Evolutionary conservation across 1,140 invertebrate species (phyloP), one percentile per base, ranked within the genome.

Genomic region (Bacillus rossius): DNA sequence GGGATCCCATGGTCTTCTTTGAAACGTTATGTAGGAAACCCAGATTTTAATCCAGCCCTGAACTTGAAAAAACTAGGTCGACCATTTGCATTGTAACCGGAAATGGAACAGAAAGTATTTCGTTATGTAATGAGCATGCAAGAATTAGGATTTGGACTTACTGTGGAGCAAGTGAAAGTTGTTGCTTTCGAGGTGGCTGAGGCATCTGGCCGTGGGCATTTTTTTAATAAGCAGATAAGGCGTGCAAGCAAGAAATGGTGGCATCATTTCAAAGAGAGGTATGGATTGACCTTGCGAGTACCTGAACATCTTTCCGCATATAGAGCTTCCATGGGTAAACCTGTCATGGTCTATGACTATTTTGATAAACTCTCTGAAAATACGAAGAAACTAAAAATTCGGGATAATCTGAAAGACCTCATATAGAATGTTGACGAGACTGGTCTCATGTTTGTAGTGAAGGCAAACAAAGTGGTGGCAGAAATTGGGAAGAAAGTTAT

Each of bases 381-480:
- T 19, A 3, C 16, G 3, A 41, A 41, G 29, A 2, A 43, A 3
- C 8, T n/a, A 8, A n/a, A 17, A 38, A 1, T n/a, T 16, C 2
- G 16, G 17, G 51, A 2, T 8, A 54, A 16, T 38, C 2, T 34
- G 29, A 34, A 34, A 10, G 2, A 38, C n/a, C 38, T 40, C 14
- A 54, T 50, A n/a, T 50, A 34, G 51, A 53, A 53, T 23, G 8
- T 37, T 3, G 51, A 53, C 22, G 51, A 53, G 38, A 53, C 51
- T 40, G 51, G 51, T 37, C 22, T 53, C 14, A 53, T 37, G 23
- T 53, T 40, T 40, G 51, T 53, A 5, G 23, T 53, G n/a, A 53
- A 53, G 22, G 26, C 51, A n/a, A 53, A 38, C 29, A 53, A 53
- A 23, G 29, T 53, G 13, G 22, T 53, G 14, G 38, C 51, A 17